phyloP scores from a whole-genome alignment of 2,888 invertebrate species.

The Axea sp. region DNA sequence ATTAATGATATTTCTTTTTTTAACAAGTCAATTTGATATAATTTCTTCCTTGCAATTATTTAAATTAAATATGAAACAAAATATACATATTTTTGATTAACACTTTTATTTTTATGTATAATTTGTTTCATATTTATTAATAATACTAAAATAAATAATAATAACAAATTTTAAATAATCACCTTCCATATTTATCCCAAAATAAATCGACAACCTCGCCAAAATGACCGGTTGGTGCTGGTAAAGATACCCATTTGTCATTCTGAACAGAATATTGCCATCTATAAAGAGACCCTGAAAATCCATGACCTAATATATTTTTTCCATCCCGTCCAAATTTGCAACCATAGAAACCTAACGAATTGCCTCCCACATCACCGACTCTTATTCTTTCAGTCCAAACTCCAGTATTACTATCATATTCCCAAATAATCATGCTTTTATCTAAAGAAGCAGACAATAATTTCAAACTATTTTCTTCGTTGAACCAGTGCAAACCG shows the following conservation, averaged over 20 bases:
- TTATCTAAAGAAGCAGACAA: conserved; percentile 96
- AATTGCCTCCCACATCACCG: conserved; percentile 96
- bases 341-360: conserved; percentile 95
- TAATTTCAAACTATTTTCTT: conserved; percentile 80
- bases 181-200: conserved; percentile 51
- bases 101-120: not conserved
- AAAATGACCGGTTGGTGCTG: conserved; percentile 91
- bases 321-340: conserved; percentile 86
- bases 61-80: too few species aligned
- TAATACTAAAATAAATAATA: not conserved
- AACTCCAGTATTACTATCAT: conserved; percentile 83
- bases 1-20: too few species aligned
- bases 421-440: conserved; percentile 93
- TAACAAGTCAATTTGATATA: too few species aligned
- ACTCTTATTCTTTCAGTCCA: conserved; percentile 93
- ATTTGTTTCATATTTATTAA: not conserved
- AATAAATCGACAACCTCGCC: conserved; percentile 81
- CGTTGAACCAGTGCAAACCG: conserved; percentile 90
- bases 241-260: conserved; percentile 84
- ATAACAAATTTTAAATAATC: not conserved
- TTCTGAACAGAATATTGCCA: conserved; percentile 84
- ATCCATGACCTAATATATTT: conserved; percentile 91
- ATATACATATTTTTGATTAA: too few species aligned
- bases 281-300: conserved; percentile 94
- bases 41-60: too few species aligned